These are phyloP conservation scores for Kuschelorhynchus macadamiae DNA, from an alignment of 2,888 invertebrate genomes.

Conservation along the genomic window DNA sequence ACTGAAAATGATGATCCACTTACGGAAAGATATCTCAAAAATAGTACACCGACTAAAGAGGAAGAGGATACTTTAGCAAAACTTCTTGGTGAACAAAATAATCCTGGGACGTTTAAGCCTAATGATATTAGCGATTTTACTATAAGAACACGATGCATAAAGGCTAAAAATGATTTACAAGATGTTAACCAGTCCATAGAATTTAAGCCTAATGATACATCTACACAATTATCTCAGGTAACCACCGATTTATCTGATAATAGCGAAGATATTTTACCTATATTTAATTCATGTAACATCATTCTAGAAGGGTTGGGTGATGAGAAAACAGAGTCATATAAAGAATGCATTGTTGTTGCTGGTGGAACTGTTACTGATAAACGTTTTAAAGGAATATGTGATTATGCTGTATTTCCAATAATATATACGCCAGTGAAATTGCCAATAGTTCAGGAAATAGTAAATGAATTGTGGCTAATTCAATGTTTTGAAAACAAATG, in stretches of 20 bases:
- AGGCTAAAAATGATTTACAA: background rate
- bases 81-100: conserved; percentile 51
- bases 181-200: conserved; percentile 16
- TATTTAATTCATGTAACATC: conserved; percentile 56
- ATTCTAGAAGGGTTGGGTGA: conserved; percentile 69
- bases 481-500: conserved; percentile 76
- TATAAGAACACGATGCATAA: conserved; percentile 5
- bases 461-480: conserved; percentile 82
- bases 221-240: conserved; percentile 47
- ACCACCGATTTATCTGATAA: conserved; percentile 44
- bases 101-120: background rate
- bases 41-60: conserved; percentile 30
- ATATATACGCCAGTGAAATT: conserved; percentile 65
- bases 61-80: conserved; percentile 61
- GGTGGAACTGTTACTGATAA: conserved; percentile 72
- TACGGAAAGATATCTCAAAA: conserved; percentile 60
- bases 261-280: conserved; percentile 48
- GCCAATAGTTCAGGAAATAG: conserved; percentile 72
- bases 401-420: conserved; percentile 77
- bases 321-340: conserved; percentile 66
- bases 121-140: conserved; percentile 12
- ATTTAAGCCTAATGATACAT: conserved; percentile 47
- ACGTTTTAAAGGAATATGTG: conserved; percentile 72
- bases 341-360: conserved; percentile 71
- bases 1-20: conserved; percentile 56